These are phyloP conservation scores for Cheilosia pagana DNA, from an alignment of 2,888 invertebrate species.

Conservation along the genomic window DNA sequence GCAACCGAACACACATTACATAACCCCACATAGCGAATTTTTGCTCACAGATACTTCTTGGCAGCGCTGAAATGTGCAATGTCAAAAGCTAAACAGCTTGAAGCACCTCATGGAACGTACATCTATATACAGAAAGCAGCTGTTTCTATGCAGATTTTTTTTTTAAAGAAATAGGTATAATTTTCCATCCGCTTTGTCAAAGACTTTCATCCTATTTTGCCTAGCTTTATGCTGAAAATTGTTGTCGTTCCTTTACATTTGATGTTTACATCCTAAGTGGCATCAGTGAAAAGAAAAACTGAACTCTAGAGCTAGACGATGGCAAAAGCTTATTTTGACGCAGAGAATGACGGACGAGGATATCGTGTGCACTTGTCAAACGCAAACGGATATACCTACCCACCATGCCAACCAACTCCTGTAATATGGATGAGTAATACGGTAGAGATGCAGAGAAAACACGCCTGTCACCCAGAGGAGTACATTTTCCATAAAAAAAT, in stretches of 20 bases:
- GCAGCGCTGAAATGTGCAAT: slow-evolving; percentile 49
- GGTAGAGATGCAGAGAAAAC: slow-evolving; percentile 19
- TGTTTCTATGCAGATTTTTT: slow-evolving; percentile 68
- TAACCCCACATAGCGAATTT: slow-evolving; percentile 44
- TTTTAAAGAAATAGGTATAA: slow-evolving; percentile 17
- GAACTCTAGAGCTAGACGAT: slow-evolving; percentile 60
- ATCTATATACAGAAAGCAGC: slow-evolving; percentile 41
- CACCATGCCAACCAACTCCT: slow-evolving; percentile 19
- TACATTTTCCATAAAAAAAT: slow-evolving; percentile 20
- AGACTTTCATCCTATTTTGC: slow-evolving; percentile 61
- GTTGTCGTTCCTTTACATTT: slow-evolving; percentile 35
- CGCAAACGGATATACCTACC: slow-evolving; percentile 50
- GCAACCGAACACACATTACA: slow-evolving; percentile 59
- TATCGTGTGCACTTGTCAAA: slow-evolving; percentile 69
- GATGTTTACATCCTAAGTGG: slow-evolving; percentile 70
- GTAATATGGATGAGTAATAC: slow-evolving; percentile 57
- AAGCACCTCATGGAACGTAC: background rate
- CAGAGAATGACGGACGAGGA: slow-evolving; percentile 64
- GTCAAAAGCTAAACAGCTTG: slow-evolving; percentile 61
- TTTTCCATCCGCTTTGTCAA: slow-evolving; percentile 33
- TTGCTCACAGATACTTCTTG: background rate
- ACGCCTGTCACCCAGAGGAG: slow-evolving; percentile 46
- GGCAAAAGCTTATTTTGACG: slow-evolving; percentile 55
- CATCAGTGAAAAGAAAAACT: slow-evolving; percentile 33
- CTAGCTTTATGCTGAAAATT: slow-evolving; percentile 9